These are phyloP conservation scores for Drosophila aff. DNA, from an alignment of 1,140 invertebrate species.

Conservation along the genomic window DNA sequence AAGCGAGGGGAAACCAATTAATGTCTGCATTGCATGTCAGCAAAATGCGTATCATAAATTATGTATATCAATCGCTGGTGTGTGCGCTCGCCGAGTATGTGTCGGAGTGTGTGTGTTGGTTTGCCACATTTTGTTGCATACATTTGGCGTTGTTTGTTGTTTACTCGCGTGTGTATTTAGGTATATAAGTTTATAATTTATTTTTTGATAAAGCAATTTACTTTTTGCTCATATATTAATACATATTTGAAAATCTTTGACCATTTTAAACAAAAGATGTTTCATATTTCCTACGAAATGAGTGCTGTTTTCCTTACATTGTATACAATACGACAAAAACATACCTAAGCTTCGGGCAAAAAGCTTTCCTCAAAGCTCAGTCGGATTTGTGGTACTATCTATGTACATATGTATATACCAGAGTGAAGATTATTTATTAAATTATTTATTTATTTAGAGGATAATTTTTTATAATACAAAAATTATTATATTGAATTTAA, in stretches of 20 bases:
- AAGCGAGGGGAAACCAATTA: neutral
- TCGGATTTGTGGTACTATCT: neutral
- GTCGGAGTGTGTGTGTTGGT: constrained; percentile 5
- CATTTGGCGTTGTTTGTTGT: constrained; percentile 23
- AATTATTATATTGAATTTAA: neutral
- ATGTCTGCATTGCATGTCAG: constrained; percentile 31
- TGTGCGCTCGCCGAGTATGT: neutral
- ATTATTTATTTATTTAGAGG: neutral
- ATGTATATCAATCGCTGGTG: constrained; percentile 63
- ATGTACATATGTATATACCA: neutral
- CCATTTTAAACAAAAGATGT: neutral
- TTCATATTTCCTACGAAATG: neutral
- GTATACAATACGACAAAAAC: constrained; percentile 21
- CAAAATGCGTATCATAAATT: constrained; percentile 67
- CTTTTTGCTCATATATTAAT: neutral
- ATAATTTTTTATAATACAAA: neutral
- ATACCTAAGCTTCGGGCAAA: constrained; percentile 1
- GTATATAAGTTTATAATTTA: neutral
- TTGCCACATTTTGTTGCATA: constrained; percentile 45
- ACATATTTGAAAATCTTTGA: neutral
- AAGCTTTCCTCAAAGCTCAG: constrained; percentile 1
- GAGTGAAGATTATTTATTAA: neutral
- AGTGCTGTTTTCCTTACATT: constrained; percentile 5
- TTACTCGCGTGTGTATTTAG: neutral
- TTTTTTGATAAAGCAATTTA: no score